These are phyloP conservation scores for Rutpela maculata DNA, from an alignment of 2,888 invertebrate species.

Conservation along the genomic window DNA sequence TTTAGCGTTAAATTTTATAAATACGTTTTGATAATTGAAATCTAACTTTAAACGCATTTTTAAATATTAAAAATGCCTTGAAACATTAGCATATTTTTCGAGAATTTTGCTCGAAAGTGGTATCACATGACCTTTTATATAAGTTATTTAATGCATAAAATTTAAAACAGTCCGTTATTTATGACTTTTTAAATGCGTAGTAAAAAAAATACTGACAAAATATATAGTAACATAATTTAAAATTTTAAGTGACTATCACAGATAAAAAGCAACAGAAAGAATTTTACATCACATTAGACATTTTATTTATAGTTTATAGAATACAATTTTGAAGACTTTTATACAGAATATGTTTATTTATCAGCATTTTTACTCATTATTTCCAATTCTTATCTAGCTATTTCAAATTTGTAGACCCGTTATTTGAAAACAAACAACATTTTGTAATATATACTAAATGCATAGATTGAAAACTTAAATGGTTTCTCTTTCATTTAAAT, in stretches of 20 bases:
- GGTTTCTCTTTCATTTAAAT: constrained; percentile 48
- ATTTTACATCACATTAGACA: constrained; percentile 29
- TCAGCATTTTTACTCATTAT: constrained; percentile 40
- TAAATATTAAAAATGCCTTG: not conserved
- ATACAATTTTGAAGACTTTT: constrained; percentile 19
- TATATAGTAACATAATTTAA: constrained; percentile 31
- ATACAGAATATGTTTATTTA: constrained; percentile 38
- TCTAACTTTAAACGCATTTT: too few species aligned
- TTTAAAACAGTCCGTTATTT: constrained; percentile 33
- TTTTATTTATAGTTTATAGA: constrained; percentile 37
- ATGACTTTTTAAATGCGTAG: constrained; percentile 25
- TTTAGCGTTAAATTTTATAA: too few species aligned
- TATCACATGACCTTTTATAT: constrained; percentile 17
- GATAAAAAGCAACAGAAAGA: constrained; percentile 33
- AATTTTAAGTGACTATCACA: constrained; percentile 35
- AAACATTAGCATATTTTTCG: not conserved
- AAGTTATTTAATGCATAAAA: constrained; percentile 32
- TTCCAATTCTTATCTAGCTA: constrained; percentile 38
- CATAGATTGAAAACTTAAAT: constrained; percentile 38
- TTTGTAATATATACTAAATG: constrained; percentile 35
- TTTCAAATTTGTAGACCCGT: constrained; percentile 30
- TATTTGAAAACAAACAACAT: constrained; percentile 31
- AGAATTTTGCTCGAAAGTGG: constrained; percentile 24
- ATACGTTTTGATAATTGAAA: too few species aligned
- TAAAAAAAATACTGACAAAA: constrained; percentile 26